Evolutionary conservation across 23 tunicate species (phyloP), one percentile per base, ranked within the genome.

Genomic region (Trididemnum miniatum): DNA sequence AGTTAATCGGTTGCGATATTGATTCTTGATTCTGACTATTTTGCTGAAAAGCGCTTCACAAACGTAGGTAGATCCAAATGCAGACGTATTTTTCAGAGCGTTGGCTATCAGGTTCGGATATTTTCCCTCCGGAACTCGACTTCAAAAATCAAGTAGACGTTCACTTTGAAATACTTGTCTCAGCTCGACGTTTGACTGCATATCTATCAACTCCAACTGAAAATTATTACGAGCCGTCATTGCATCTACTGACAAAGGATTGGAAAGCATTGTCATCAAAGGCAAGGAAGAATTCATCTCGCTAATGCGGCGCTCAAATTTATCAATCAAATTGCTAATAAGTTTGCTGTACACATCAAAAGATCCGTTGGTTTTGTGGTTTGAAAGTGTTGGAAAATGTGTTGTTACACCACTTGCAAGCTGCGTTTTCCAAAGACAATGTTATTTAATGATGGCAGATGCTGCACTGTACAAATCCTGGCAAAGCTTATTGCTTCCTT

Each of bases 41-140:
- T 85, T 76, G 63, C 89, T 85, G 80, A 72, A 83, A 72, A 83
- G 80, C 51, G 80, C 87, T 72, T 83, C 87, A 83, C 87, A 83
- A 72, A 83, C 87, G 71, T 83, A 83, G 52, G 87, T 72, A 72
- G 80, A 83, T 51, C 87, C 87, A 77, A 85, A 85, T 77, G 77
- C 83, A 85, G 89, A 85, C 64, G 82, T 37, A 44, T 85, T 77
- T n/a, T 85, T 85, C 83, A 36, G 77, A 2, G 38, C 76, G 31
- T 85, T 85, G 83, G 89, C 49, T 77, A 77, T 77, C 83, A 85
- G 51, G 83, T 85, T 85, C 77, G 76, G 80, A 72, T 83, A 83
- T 52, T 72, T 72, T 72, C 71, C 71, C 80, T 83, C 80, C 28
- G 87, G 87, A 83, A 83, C 87, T 83, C 80, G 71, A 71, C 87